These are phyloP conservation scores for Myoxocephalus aenaeus DNA, from an alignment of 2,797 vertebrate genomes.

Conservation along the genomic window DNA sequence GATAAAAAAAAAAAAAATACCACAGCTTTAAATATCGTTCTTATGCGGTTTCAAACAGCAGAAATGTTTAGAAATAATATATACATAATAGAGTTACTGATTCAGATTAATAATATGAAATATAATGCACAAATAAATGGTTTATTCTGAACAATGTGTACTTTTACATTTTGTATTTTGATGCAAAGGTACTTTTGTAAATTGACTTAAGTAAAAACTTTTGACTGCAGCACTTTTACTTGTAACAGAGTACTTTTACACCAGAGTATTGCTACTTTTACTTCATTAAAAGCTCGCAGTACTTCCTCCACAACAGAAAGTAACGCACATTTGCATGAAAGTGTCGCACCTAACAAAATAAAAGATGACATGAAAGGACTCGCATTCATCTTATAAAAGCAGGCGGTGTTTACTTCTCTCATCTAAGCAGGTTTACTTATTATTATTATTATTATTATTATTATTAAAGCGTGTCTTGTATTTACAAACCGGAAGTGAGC, in stretches of 20 bases:
- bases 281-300: background rate
- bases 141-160: background rate
- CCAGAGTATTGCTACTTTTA: background rate
- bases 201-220: background rate
- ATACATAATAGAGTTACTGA: background rate
- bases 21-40: no score
- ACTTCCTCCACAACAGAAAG: background rate
- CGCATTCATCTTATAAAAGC: background rate
- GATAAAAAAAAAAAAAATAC: no score
- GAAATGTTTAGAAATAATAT: no score
- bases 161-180: background rate
- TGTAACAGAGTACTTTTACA: background rate
- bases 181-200: no score
- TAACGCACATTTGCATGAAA: background rate
- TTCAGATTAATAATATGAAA: background rate
- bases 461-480: background rate
- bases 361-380: background rate
- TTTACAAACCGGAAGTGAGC: conserved; percentile 23
- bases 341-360: background rate
- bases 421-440: background rate
- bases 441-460: background rate
- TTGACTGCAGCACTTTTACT: background rate
- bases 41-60: no score
- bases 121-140: background rate
- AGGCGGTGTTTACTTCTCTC: background rate